Evolutionary conservation across 2,797 vertebrate genomes (phyloP).

Genomic region (Kryptolebias ocellatus): DNA sequence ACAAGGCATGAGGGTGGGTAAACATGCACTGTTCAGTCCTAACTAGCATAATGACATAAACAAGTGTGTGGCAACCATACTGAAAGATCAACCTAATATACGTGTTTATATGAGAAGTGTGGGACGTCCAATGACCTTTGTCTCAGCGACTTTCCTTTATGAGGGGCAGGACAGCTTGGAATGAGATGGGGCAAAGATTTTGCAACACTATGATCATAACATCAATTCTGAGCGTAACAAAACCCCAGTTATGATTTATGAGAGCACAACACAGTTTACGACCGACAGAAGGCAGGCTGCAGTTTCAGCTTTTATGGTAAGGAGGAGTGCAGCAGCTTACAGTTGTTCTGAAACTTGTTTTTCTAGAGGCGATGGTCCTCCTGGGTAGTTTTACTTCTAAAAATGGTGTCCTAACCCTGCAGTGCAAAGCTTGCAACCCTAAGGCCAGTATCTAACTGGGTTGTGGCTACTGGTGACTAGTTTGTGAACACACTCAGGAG

Average conservation of each 20-base stretch:
- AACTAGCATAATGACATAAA: constrained; percentile 51
- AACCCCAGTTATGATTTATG: no score
- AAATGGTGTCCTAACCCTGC: no score
- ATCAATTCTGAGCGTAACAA: neutral
- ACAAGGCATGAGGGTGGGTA: constrained; percentile 43
- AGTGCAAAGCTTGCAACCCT: no score
- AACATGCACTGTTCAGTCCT: constrained; percentile 35
- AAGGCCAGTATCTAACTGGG: no score
- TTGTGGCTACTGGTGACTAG: no score
- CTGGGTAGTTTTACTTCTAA: no score
- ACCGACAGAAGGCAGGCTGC: neutral
- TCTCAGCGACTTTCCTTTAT: neutral
- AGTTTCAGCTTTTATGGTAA: neutral
- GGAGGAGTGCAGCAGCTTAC: no score
- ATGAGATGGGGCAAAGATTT: neutral
- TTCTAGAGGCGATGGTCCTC: no score
- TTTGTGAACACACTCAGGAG: no score
- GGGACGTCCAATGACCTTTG: neutral
- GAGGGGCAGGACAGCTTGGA: neutral
- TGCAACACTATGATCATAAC: neutral
- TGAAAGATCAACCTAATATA: constrained; percentile 8
- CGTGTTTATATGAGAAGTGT: neutral
- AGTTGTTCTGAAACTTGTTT: no score
- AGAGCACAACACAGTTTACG: neutral
- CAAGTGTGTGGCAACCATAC: constrained; percentile 21